These are phyloP conservation scores for Monochamus alternatus DNA, from an alignment of 2,888 invertebrate genomes.

Conservation along the genomic window DNA sequence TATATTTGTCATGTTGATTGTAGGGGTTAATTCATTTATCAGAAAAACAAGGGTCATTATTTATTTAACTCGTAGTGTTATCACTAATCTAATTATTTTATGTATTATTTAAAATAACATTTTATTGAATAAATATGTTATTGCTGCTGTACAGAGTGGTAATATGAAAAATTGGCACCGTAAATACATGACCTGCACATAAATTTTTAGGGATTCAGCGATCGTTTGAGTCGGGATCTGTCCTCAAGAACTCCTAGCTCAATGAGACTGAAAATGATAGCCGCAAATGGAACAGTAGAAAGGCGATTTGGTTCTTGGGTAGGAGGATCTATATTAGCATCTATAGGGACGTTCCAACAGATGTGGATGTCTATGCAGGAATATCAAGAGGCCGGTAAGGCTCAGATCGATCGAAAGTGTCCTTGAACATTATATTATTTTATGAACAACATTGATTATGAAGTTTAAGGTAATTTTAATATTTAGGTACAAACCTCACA, in stretches of 20 bases:
- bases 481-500: background rate
- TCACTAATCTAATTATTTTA: too few species aligned
- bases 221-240: constrained; percentile 90
- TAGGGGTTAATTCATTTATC: too few species aligned
- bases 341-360: constrained; percentile 99
- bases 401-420: constrained; percentile 96
- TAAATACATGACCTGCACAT: too few species aligned
- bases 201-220: constrained; percentile 87
- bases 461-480: background rate
- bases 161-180: background rate
- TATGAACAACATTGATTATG: background rate
- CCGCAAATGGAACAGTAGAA: constrained; percentile 92
- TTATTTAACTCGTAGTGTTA: too few species aligned
- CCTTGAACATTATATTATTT: constrained; percentile 73
- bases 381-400: constrained; percentile 98
- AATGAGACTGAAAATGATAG: constrained; percentile 94
- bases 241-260: constrained; percentile 92
- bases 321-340: constrained; percentile 97
- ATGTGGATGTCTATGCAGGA: constrained; percentile 99
- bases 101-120: too few species aligned
- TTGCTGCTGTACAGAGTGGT: too few species aligned
- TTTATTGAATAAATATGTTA: too few species aligned
- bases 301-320: constrained; percentile 98
- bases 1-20: too few species aligned
- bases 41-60: too few species aligned